Evolutionary conservation across 2,888 invertebrate genomes (phyloP), one percentile per base, ranked within the genome.

Genomic region (Aromia moschata): DNA sequence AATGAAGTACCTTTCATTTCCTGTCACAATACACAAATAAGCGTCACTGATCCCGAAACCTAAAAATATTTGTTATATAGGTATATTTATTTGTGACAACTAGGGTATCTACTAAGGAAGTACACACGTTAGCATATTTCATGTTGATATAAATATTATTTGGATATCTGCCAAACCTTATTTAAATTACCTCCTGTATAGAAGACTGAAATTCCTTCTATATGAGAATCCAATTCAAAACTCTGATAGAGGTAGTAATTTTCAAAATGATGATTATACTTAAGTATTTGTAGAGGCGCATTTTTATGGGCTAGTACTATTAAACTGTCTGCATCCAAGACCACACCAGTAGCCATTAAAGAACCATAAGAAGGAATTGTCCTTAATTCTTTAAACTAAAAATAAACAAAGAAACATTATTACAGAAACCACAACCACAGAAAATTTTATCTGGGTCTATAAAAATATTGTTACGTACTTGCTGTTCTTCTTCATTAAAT

Each of bases 181-280:
- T n/a, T n/a, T n/a, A n/a, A 16, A 7, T 70, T 73, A 79, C 78
- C 74, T 70, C 72, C 74, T 2, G 70, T 65, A 60, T 79, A 79
- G 59, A 79, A 79, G 5, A 70, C 68, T 1, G 78, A 77, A 37
- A 79, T 58, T 38, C 72, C 73, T 2, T 70, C 57, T 5, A 77
- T 70, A 14, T 74, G 71, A 15, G 71, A 68, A 43, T 76, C 74
- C 12, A 74, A 63, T 12, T 70, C 59, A 43, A 79, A 70, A 55
- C 60, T 74, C 66, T 80, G 77, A 66, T 77, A 79, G 38, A 73
- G 74, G 62, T 77, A 74, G 60, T 79, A 80, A 57, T 76, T 77
- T 57, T 77, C 70, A 53, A 59, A 70, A 18, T 65, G 45, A n/a
- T 60, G 64, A 64, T 77, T 57, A 56, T 79, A 79, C 65, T 77